Base-by-base conservation (phyloP, 2,888 invertebrate species). In the Zelleria hepariella region DNA sequence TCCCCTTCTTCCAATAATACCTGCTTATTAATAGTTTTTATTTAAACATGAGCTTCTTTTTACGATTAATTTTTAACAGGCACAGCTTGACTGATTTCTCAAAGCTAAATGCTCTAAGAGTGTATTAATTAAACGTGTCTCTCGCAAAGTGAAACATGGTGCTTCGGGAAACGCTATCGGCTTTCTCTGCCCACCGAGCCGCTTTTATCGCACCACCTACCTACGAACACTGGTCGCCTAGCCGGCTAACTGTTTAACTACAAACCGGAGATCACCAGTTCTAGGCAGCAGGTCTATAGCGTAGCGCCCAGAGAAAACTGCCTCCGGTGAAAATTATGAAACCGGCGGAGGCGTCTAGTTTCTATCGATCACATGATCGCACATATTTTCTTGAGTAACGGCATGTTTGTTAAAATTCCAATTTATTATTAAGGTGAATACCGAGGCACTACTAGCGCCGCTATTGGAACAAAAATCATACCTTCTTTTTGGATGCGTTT, bases 311-410 rank as follows among this genome's bases (percentile, higher is more conserved):
- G 80, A 79, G 79, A 83, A 82, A 80, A 73, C 68, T 58, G 70
- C 67, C 60, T 60, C 68, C 64, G 71, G 81, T 78, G 82, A 83
- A 80, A 83, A 84, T 81, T 80, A 81, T 82, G 73, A 79, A 81
- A 80, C 75, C 73, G 72, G 71, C 68, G 67, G 68, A 68, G 65
- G 25, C 20, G 54, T 26, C 47, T 25, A 47, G 49, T 32, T 21
- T 56, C 59, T 56, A 56, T 56, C 59, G 51, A 59, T 59, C 58
- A 58, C 26, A 26, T 58, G 55, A 42, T 42, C 32, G 15, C 32
- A 15, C 15, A 42, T 15, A 15, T 42, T 42, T 42, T 42, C 32
- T 42, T 42, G 15, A 42, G 15, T 42, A 42, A 42, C 32, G 10
- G 15, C 15, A 42, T 42, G 32, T 10, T 42, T 42, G 15, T 42